A percentile compares a stretch with the other conserved stretches of the same genome.
phyloP scores from a whole-genome alignment of 53 echinoderm and acorn worm species.

The Echinarachnius parma region DNA sequence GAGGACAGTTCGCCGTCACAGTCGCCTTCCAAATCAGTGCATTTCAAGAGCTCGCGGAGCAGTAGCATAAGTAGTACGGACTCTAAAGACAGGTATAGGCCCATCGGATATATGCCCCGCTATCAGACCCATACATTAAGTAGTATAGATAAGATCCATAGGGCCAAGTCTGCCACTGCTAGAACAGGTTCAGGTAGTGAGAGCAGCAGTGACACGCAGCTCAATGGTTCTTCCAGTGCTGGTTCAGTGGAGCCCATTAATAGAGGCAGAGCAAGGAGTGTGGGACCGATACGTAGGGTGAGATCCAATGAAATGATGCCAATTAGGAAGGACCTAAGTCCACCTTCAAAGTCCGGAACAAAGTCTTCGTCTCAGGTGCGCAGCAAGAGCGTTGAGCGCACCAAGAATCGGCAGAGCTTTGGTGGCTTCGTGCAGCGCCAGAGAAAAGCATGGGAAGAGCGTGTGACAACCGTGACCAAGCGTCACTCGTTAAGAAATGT shows the following conservation, averaged over 20 bases:
- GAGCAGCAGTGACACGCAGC: conserved; percentile 23
- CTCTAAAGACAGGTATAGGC: conserved; percentile 31
- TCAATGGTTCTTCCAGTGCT: conserved; percentile 46
- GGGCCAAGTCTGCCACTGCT: conserved; percentile 24
- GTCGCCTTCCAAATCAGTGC: conserved; percentile 42
- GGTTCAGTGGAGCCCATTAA: conserved; percentile 23
- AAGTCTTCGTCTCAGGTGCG: conserved; percentile 13
- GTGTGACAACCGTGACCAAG: conserved; percentile 35
- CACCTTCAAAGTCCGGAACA: conserved; percentile 35
- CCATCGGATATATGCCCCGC: conserved; percentile 29
- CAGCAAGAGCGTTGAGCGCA: conserved; percentile 40
- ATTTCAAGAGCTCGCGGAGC: conserved; percentile 48
- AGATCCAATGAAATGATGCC: conserved; percentile 43
- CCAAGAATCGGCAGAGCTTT: conserved; percentile 37
- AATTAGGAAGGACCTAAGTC: conserved; percentile 21
- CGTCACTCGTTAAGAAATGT: conserved; percentile 10
- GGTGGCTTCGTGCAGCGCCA: conserved; percentile 43
- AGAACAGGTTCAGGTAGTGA: conserved; percentile 24
- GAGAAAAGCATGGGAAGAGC: conserved; percentile 43
- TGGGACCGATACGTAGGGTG: conserved; percentile 51
- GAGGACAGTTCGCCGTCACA: conserved; percentile 43
- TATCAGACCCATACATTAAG: conserved; percentile 43
- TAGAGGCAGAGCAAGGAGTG: conserved; percentile 34
- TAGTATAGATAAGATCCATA: conserved; percentile 31
- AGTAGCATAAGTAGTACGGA: conserved; percentile 41